Percentiles rank a stretch among this genome's conserved stretches.
Evolutionary conservation across 2,113 vertebrate genomes (phyloP).

Genomic region (Brachyhypopomus occidentalis): DNA sequence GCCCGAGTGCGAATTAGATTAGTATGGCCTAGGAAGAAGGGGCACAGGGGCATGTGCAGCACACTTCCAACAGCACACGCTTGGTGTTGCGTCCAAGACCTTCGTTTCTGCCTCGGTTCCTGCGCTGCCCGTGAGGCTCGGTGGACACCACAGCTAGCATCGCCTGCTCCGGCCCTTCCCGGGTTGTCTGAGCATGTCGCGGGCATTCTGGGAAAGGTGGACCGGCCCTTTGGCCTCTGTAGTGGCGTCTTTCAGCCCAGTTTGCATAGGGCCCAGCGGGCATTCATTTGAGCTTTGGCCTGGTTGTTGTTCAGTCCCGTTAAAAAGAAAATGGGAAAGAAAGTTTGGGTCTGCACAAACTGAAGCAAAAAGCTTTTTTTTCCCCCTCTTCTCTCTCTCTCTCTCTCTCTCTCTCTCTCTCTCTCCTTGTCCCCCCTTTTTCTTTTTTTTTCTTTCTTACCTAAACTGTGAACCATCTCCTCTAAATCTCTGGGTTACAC

Average conservation of each 20-base stretch:
- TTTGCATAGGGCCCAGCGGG: conserved; percentile 41
- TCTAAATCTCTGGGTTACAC: conserved; percentile 43
- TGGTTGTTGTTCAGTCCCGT: conserved; percentile 29
- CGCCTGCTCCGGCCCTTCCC: conserved; percentile 20
- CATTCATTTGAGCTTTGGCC: conserved; percentile 45
- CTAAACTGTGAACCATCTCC: conserved; percentile 41
- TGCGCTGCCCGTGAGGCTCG: conserved; percentile 18
- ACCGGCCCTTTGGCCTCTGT: conserved; percentile 44
- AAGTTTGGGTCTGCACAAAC: conserved; percentile 37
- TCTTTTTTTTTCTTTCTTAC: not conserved
- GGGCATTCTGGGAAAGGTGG: conserved; percentile 47
- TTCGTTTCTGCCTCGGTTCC: not conserved
- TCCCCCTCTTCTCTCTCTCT: not conserved
- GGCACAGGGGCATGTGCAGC: conserved; percentile 10
- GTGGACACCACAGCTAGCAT: not conserved
- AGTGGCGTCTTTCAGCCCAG: conserved; percentile 38
- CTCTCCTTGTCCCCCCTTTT: not conserved
- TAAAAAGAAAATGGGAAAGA: conserved; percentile 30
- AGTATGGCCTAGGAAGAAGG: conserved; percentile 1
- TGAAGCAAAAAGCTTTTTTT: conserved; percentile 8
- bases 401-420: not conserved
- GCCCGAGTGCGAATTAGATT: conserved; percentile 37
- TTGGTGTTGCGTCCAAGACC: not conserved
- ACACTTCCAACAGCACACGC: conserved; percentile 25
- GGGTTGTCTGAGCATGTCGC: conserved; percentile 34